Evolutionary conservation across 2,888 invertebrate genomes (phyloP).

Genomic region (Macropis europaea): DNA sequence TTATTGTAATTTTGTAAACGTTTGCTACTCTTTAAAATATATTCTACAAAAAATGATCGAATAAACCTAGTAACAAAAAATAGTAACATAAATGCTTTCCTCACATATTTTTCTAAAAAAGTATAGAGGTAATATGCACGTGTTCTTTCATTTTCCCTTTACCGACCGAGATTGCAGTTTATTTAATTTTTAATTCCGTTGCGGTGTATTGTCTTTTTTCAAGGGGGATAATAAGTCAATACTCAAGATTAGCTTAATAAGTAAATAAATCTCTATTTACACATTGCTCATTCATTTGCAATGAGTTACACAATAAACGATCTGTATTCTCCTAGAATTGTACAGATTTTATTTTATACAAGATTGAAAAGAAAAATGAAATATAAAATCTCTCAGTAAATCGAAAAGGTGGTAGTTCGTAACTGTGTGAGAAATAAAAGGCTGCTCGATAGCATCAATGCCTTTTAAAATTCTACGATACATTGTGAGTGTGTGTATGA

Average conservation of each 20-base stretch:
- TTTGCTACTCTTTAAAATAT: background rate
- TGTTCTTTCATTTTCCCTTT: too few species aligned
- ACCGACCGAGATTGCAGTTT: background rate
- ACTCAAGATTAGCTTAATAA: slow-evolving; percentile 68
- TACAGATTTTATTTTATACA: slow-evolving; percentile 74
- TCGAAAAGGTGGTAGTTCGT: slow-evolving; percentile 2
- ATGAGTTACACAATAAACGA: slow-evolving; percentile 78
- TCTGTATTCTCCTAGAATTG: slow-evolving; percentile 75
- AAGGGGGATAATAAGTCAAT: slow-evolving; percentile 29
- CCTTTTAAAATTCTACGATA: slow-evolving; percentile 17
- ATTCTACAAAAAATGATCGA: too few species aligned
- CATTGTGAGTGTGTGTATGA: slow-evolving; percentile 13
- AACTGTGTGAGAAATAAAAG: slow-evolving; percentile 6
- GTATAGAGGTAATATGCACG: background rate
- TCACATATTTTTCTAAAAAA: background rate
- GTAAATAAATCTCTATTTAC: slow-evolving; percentile 79
- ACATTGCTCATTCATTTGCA: slow-evolving; percentile 74
- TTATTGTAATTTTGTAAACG: background rate
- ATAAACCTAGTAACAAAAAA: too few species aligned
- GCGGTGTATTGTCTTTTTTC: background rate
- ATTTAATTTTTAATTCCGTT: background rate
- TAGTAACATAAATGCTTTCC: too few species aligned
- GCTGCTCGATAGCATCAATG: background rate
- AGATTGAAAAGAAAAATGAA: slow-evolving; percentile 46
- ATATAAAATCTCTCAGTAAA: slow-evolving; percentile 43